A percentile compares a stretch with the other conserved stretches of the same genome.
Evolutionary conservation across 2,113 vertebrate species (phyloP).

Genomic region (Muscicapa adusta): DNA sequence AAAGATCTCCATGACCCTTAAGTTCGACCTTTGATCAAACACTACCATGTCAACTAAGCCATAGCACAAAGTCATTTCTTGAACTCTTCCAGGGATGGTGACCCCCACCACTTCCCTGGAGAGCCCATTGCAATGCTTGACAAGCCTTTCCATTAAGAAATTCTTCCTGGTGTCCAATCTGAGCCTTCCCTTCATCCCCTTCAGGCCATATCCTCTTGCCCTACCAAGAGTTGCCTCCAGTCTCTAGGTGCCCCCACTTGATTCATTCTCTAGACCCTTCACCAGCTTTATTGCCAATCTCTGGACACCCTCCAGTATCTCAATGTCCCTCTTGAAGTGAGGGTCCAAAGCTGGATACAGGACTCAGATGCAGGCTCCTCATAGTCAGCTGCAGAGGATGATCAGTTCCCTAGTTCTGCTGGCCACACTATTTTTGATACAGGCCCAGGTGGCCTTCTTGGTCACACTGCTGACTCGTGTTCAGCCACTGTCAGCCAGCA

Average conservation of each 20-base stretch:
- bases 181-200: background rate
- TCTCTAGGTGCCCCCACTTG: no score
- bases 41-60: background rate
- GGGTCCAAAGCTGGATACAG: background rate
- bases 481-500: background rate
- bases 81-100: background rate
- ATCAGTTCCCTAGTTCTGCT: background rate
- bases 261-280: background rate
- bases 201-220: background rate
- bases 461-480: background rate
- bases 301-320: background rate
- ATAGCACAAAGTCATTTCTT: background rate
- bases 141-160: background rate
- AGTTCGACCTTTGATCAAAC: background rate
- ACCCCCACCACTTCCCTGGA: background rate
- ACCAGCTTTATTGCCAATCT: background rate
- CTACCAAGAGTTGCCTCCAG: no score
- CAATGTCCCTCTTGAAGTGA: no score
- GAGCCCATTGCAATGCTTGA: background rate
- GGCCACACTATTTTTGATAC: background rate
- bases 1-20: background rate
- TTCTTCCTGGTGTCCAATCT: background rate
- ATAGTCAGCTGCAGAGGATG: rapidly evolving
- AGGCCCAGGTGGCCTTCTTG: no score
- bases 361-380: background rate